These are phyloP conservation scores for Metallyticus violacea DNA, from an alignment of 2,888 invertebrate genomes.

Conservation along the genomic window DNA sequence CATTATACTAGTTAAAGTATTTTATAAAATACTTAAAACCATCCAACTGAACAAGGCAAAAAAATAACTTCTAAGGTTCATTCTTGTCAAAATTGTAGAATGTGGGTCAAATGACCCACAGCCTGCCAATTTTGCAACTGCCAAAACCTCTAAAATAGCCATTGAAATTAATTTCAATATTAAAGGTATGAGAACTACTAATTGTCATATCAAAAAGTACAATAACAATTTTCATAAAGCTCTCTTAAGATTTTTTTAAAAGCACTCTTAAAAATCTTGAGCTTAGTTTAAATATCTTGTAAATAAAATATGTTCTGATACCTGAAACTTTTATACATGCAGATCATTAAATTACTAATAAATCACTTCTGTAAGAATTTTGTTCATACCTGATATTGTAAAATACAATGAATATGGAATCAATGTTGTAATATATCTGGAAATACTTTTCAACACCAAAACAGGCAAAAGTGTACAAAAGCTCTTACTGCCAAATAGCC, in stretches of 20 bases:
- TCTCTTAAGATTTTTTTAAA: too few species aligned
- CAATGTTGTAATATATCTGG: neutral
- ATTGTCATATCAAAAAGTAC: neutral
- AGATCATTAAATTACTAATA: neutral
- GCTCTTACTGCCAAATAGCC: neutral
- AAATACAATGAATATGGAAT: neutral
- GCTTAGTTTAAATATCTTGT: neutral
- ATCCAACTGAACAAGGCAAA: neutral
- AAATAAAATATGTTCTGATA: neutral
- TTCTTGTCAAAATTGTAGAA: neutral
- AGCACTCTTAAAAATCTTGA: neutral
- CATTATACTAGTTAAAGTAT: neutral
- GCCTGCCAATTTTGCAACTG: neutral
- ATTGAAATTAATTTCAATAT: neutral
- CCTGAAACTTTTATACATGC: too few species aligned
- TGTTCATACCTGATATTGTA: neutral
- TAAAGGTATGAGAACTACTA: neutral
- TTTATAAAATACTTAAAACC: neutral
- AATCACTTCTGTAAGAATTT: neutral
- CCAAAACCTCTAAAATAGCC: neutral
- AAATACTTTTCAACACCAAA: neutral
- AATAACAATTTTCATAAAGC: neutral
- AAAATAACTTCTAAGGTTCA: neutral
- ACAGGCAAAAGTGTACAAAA: neutral
- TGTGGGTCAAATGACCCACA: neutral